These are phyloP conservation scores for Phalanger gymnotis DNA, from an alignment of 2,797 vertebrate genomes.

Conservation along the genomic window DNA sequence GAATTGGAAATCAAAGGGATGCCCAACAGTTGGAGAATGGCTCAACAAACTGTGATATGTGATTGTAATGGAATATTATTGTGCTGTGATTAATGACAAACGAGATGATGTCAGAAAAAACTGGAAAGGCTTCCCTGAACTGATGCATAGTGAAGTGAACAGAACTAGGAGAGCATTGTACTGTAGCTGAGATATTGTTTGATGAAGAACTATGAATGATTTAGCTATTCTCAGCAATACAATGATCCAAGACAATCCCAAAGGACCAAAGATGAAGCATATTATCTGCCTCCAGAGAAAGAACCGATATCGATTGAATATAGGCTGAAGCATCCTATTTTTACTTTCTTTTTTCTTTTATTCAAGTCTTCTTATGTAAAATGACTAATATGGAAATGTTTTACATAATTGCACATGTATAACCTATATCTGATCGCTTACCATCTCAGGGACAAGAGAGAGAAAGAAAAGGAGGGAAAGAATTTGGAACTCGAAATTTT, in stretches of 20 bases:
- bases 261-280: background rate
- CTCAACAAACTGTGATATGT: background rate
- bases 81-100: background rate
- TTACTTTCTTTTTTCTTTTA: background rate
- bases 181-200: background rate
- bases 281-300: background rate
- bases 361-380: background rate
- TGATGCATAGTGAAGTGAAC: background rate
- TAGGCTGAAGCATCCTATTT: background rate
- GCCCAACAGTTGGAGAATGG: background rate
- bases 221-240: background rate
- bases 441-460: background rate
- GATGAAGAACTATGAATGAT: background rate
- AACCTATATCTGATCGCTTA: background rate
- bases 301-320: background rate
- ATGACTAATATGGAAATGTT: background rate
- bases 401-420: background rate
- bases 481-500: background rate
- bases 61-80: background rate
- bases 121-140: background rate
- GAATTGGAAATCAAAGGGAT: background rate
- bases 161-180: background rate
- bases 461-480: background rate
- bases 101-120: background rate
- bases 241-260: background rate